Conservation (phyloP, 2,888 invertebrate genomes). For the Cryptophagus acutangulus region DNA sequence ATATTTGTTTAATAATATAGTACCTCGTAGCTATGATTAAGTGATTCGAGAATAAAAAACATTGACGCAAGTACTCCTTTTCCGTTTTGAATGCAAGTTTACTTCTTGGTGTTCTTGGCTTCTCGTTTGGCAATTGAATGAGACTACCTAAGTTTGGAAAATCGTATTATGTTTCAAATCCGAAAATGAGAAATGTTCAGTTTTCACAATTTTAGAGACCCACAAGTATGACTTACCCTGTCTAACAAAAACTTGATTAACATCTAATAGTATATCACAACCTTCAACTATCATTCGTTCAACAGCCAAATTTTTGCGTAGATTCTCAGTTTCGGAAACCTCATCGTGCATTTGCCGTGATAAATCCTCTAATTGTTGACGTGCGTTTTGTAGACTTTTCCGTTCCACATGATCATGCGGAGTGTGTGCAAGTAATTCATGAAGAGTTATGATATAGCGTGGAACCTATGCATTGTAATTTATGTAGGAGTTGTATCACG, state of each 20-base stretch:
- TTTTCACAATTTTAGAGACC: not conserved
- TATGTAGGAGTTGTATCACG: constrained; percentile 4
- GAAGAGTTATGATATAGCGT: constrained; percentile 85
- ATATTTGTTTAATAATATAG: constrained; percentile 3
- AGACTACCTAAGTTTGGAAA: constrained; percentile 63
- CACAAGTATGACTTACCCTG: constrained; percentile 53
- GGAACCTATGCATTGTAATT: constrained; percentile 61
- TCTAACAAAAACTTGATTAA: constrained; percentile 88
- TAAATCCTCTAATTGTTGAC: constrained; percentile 80
- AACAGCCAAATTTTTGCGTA: constrained; percentile 84
- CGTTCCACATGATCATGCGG: constrained; percentile 92
- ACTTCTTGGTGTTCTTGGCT: constrained; percentile 55
- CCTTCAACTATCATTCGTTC: constrained; percentile 93
- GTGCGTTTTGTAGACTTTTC: constrained; percentile 80
- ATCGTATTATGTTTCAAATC: not conserved
- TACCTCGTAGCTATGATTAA: constrained; percentile 76
- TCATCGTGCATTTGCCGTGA: constrained; percentile 86
- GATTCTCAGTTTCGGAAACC: constrained; percentile 88
- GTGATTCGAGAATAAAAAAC: constrained; percentile 88
- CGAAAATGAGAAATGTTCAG: not conserved
- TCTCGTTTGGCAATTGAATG: constrained; percentile 65
- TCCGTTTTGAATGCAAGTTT: constrained; percentile 61
- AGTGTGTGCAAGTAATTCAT: constrained; percentile 86
- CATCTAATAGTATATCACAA: constrained; percentile 86
- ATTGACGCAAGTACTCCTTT: constrained; percentile 71